Percentiles rank a stretch among this genome's conserved stretches.
These are phyloP conservation scores for Bilobella aurantiaca DNA, from an alignment of 1,140 invertebrate species.

Conservation along the genomic window DNA sequence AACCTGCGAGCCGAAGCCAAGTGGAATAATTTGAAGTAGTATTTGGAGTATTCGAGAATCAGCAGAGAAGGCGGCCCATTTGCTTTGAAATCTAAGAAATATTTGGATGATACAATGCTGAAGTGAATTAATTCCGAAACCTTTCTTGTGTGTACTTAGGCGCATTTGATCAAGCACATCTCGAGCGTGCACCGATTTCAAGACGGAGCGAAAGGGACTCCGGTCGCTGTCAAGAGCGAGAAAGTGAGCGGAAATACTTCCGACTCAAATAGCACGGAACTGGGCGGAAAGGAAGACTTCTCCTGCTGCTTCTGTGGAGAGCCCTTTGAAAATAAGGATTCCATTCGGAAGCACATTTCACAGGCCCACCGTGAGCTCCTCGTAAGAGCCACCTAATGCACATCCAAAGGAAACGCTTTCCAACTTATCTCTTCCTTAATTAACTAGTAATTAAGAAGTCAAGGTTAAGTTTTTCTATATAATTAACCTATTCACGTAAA, in stretches of 20 bases:
- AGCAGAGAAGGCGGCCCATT: too few species aligned
- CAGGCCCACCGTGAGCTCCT: slow-evolving; percentile 34
- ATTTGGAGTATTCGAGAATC: too few species aligned
- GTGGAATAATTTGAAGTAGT: too few species aligned
- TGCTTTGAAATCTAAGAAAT: too few species aligned
- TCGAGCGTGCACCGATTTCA: slow-evolving; percentile 32
- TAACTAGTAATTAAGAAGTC: too few species aligned
- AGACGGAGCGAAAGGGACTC: slow-evolving; percentile 25
- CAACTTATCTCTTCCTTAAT: too few species aligned
- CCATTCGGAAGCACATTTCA: slow-evolving; percentile 31
- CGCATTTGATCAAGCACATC: slow-evolving; percentile 35
- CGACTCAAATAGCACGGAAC: slow-evolving; percentile 19
- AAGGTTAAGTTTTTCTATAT: too few species aligned
- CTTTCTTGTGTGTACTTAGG: slow-evolving; percentile 19
- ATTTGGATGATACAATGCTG: too few species aligned
- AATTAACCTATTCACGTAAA: too few species aligned
- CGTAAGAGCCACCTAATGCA: slow-evolving; percentile 9
- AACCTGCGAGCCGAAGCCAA: too few species aligned
- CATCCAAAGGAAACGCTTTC: too few species aligned
- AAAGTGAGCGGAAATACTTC: slow-evolving; percentile 16
- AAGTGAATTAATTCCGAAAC: too few species aligned
- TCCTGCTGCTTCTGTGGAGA: slow-evolving; percentile 35
- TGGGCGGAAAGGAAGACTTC: slow-evolving; percentile 31
- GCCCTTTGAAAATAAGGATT: slow-evolving; percentile 34
- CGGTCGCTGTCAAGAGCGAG: slow-evolving; percentile 10